Base-by-base conservation (phyloP, 1,140 invertebrate species). In the Tetramorium simillimum region DNA sequence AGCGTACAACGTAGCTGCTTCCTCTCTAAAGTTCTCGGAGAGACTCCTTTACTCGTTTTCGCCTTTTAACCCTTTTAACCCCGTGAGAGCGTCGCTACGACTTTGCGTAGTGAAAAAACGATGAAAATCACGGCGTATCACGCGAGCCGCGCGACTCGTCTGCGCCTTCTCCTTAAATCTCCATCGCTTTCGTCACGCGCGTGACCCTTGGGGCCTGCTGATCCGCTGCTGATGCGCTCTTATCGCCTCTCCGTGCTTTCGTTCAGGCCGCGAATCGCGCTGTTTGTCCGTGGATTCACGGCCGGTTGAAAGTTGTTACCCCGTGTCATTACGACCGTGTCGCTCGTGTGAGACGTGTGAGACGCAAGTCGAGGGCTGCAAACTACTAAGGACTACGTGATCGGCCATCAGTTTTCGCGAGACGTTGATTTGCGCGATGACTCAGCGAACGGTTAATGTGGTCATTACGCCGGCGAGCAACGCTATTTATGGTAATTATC, bases 191-290 rank as follows among this genome's bases (percentile, higher is more conserved):
- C 85, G 14, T 85, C 58, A 82, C 62, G 53, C 75, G 40, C 73
- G 72, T 92, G 91, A 92, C 90, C 90, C 84, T 49, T 37, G 69
- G 24, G 46, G 46, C 1, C n/a, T 33, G 33, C 2, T 77, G 85
- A 86, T 78, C 72, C 62, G 76, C 43, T 62, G 70, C n/a, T n/a
- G n/a, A n/a, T n/a, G n/a, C 67, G 58, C 88, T 69, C 82, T 91
- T 92, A 92, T 92, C 91, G 14, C 28, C 43, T 46, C 16, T 9
- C 73, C 5, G 40, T 62, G 80, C 91, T 90, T 86, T 73, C 84
- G 37, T 84, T 70, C 58, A 1, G n/a, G 33, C 51, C 75, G 63
- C 40, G 40, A 60, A 51, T 33, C 70, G 53, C 62, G 33, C 81
- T 78, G 24, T 89, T 90, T 70, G 77, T 69, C 62, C 49, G 3